These are phyloP conservation scores for Nothocercus julius DNA, from an alignment of 2,113 vertebrate species.

Conservation along the genomic window DNA sequence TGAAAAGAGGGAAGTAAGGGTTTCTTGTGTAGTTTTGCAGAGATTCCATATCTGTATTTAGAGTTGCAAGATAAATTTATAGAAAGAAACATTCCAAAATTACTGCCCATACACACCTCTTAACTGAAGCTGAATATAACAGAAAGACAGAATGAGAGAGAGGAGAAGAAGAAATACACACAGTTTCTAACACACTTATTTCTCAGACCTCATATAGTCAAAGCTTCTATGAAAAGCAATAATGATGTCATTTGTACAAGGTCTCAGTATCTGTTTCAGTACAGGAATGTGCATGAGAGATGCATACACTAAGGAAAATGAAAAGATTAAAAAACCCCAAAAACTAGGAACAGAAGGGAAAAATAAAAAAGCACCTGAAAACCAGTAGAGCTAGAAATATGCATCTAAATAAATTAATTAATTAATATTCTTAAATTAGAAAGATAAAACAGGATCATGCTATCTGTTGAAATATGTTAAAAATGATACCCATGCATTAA, in stretches of 20 bases:
- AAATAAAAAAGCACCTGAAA: not conserved
- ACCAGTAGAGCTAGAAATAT: not conserved
- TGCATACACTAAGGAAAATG: not conserved
- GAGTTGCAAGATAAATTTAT: not conserved
- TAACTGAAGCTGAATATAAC: conserved; percentile 20
- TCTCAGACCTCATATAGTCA: not conserved
- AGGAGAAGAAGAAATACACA: not conserved
- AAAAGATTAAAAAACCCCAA: not conserved
- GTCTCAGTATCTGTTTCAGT: not conserved
- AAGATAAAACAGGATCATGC: not conserved
- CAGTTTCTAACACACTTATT: not conserved
- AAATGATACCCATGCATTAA: not conserved
- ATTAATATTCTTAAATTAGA: not conserved
- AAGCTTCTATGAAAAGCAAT: not conserved
- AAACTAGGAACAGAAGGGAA: not conserved
- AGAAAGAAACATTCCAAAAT: not conserved
- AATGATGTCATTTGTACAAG: not conserved
- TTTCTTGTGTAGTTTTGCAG: not conserved
- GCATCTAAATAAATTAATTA: not conserved
- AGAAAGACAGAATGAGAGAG: not conserved
- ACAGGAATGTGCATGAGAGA: not conserved
- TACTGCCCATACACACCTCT: not conserved
- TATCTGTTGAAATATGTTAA: not conserved
- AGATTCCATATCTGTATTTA: not conserved
- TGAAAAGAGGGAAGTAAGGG: not conserved